Percentiles rank a stretch among this genome's conserved stretches.
These are phyloP conservation scores for Ceratina japonica DNA, from an alignment of 1,140 invertebrate genomes.

Conservation along the genomic window DNA sequence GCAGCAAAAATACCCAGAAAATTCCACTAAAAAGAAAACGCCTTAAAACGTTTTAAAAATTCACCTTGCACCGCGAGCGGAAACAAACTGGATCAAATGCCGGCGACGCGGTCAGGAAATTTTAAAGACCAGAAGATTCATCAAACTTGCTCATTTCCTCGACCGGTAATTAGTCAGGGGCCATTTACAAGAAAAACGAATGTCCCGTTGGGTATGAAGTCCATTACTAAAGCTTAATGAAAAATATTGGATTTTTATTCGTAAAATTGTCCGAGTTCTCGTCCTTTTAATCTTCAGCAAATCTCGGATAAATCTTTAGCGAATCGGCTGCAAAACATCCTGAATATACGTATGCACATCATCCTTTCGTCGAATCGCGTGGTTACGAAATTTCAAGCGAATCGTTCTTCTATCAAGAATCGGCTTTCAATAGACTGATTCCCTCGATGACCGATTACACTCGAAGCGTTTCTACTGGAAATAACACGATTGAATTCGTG, in stretches of 20 bases:
- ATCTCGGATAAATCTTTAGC: too few relatives aligned
- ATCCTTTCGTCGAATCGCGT: background rate
- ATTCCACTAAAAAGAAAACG: too few relatives aligned
- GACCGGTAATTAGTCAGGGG: conserved; percentile 32
- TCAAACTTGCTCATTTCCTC: conserved; percentile 10
- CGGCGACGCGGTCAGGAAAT: too few relatives aligned
- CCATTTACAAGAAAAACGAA: background rate
- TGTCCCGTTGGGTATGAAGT: background rate
- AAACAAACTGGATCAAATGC: background rate
- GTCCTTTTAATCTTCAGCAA: too few relatives aligned
- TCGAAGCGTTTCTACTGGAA: conserved; percentile 14
- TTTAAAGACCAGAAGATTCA: background rate
- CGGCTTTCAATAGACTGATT: background rate
- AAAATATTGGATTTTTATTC: background rate
- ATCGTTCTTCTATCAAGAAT: background rate
- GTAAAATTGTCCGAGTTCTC: too few relatives aligned
- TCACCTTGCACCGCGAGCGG: too few relatives aligned
- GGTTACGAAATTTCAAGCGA: background rate
- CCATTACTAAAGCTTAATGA: background rate
- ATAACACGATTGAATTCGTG: conserved; percentile 42
- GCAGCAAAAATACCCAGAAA: too few relatives aligned
- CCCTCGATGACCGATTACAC: conserved; percentile 7
- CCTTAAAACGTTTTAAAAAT: too few relatives aligned
- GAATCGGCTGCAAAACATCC: too few relatives aligned
- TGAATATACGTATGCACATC: too few relatives aligned